Evolutionary conservation across 2,797 vertebrate genomes (phyloP).

Genomic region (Balearica regulorum): DNA sequence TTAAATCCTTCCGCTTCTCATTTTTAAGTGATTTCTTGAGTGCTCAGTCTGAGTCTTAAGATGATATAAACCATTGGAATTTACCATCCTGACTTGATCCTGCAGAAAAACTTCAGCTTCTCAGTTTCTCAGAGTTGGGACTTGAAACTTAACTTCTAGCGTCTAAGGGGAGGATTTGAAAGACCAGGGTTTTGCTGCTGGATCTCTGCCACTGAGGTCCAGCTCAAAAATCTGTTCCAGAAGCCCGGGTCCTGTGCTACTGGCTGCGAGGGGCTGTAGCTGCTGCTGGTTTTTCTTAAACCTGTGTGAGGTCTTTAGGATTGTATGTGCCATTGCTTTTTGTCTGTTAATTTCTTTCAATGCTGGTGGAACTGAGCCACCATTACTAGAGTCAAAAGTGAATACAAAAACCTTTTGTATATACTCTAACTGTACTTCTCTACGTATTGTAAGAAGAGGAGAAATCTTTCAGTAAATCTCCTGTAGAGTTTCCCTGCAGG

Average conservation of each 20-base stretch:
- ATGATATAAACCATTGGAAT: background rate
- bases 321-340: background rate
- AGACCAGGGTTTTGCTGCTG: background rate
- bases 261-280: background rate
- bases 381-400: background rate
- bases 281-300: background rate
- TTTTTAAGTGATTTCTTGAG: background rate
- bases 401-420: constrained; percentile 40
- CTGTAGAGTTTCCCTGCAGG: background rate
- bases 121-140: background rate
- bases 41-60: background rate
- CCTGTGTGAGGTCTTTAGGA: background rate
- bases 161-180: background rate
- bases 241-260: background rate
- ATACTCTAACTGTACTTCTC: background rate
- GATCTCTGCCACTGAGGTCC: background rate
- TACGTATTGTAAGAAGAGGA: background rate
- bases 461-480: background rate
- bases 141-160: background rate
- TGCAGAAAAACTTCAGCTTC: background rate
- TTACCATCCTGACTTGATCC: background rate
- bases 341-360: constrained; percentile 1
- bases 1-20: too few species aligned
- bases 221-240: background rate
- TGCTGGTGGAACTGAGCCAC: background rate